Evolutionary conservation across 2,888 invertebrate species (phyloP), one percentile per base, ranked within the genome.

Genomic region (Synanthedon formicaeformis): DNA sequence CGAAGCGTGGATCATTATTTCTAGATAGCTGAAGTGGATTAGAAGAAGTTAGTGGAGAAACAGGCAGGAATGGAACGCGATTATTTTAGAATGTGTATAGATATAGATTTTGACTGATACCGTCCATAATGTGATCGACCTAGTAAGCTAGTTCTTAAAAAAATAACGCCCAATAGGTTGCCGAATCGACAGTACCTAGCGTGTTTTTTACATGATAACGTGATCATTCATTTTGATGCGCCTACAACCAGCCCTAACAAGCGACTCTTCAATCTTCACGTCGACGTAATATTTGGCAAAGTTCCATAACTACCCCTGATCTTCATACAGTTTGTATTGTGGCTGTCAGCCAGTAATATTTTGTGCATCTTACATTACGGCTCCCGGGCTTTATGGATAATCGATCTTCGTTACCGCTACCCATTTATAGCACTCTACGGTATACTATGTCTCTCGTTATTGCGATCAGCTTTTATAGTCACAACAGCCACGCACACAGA

Each of bases 231-330:
- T 70, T 67, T 69, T 63, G 60, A 65, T 58, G 58, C 59, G 59
- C 58, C 62, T 60, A 65, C 58, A 61, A 71, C 34, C 34, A 34
- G 34, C 34, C 72, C 66, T 78, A 78, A 70, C 75, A 76, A 76
- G 73, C 69, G 66, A 69, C 67, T 71, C 68, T 75, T 75, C 67
- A 71, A 73, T 73, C 68, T 72, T 71, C 59, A 56, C 61, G 64
- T 63, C 69, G 73, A 73, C 67, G 66, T 77, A 78, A 76, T 74
- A 76, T 65, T 82, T 83, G 82, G 81, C 81, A 81, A 74, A 71
- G 73, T 65, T 75, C 70, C 70, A 71, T 57, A 66, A 57, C 60
- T 60, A 60, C 58, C 60, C 63, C 62, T 59, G 69, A 67, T 73
- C 67, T 71, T 72, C 69, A 70, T 74, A 70, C 59, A 64, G 53